These are phyloP conservation scores for Lepus americanus DNA, from an alignment of 2,113 vertebrate species.

Conservation along the genomic window DNA sequence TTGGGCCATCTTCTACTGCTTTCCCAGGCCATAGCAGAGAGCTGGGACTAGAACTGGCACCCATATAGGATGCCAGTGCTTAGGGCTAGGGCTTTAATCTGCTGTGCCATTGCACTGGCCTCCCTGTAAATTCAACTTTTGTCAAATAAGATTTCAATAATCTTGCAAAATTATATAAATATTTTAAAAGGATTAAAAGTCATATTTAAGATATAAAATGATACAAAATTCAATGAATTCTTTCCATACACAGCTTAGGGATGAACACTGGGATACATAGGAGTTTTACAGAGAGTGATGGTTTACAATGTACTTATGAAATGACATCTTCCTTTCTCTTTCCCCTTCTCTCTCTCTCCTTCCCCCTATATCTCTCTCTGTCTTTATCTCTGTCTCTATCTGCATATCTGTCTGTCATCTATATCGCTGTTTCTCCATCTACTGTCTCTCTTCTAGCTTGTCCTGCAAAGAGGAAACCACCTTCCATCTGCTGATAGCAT, in stretches of 20 bases:
- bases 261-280: not conserved
- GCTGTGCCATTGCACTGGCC: no score
- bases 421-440: no score
- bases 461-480: not conserved
- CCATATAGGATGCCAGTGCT: no score
- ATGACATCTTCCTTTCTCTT: fast-evolving
- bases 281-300: not conserved
- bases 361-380: not conserved
- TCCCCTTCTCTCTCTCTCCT: fast-evolving
- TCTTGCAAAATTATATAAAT: not conserved
- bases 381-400: no score
- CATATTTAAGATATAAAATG: not conserved
- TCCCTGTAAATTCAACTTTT: not conserved
- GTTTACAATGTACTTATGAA: not conserved
- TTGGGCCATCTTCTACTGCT: no score
- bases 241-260: not conserved
- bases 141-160: not conserved
- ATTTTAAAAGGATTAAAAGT: not conserved
- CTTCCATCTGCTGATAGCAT: not conserved
- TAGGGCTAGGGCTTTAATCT: no score
- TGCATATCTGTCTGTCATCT: not conserved
- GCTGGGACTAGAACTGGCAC: no score
- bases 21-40: no score
- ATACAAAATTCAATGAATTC: not conserved
- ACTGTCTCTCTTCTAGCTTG: not conserved